Evolutionary conservation across 1,140 invertebrate genomes (phyloP), one percentile per base, ranked within the genome.

Genomic region (Orius insidiosus): DNA sequence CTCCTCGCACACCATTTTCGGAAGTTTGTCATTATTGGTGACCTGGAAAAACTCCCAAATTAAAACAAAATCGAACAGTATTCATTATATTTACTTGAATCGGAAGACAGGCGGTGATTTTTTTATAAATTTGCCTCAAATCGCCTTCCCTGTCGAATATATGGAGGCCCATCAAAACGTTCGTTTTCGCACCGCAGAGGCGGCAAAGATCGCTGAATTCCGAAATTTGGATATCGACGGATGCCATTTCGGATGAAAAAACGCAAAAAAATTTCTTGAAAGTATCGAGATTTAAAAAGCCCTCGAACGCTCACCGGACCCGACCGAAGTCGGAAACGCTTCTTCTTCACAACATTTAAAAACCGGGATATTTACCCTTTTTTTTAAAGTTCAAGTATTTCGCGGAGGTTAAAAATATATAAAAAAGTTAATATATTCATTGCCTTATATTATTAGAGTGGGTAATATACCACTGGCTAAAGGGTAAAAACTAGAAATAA

Each of bases 1-100:
- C 33, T 70, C 65, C 45, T 69, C 64, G 51, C 72, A 75, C 2
- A 75, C 61, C 49, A 72, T 63, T 63, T 75, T 75, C 16, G 72
- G 71, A 14, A 75, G 55, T 45, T 68, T 67, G 56, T 74, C 72
- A 10, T 59, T 60, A 54, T 68, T 59, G n/a, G 65, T 65, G 9
- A 74, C 65, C 71, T 74, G 50, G 8, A 53, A 53, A 5, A 15
- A n/a, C 6, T 33, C 32, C 32, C 32, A 36, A 36, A 15, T 36
- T 36, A 3, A n/a, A 36, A 36, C 35, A n/a, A 36, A 11, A 18
- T n/a, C 31, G 13, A 18, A 24, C 18, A 50, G 16, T 41, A 46
- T 38, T 38, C 18, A 31, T 48, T 4, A 6, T 18, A 8, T 4
- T 54, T 60, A 74, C 72, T 59, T 72, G 68, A 31, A 75, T 59